phyloP scores from a whole-genome alignment of 2,888 invertebrate genomes.

The Zonitis immaculata region DNA sequence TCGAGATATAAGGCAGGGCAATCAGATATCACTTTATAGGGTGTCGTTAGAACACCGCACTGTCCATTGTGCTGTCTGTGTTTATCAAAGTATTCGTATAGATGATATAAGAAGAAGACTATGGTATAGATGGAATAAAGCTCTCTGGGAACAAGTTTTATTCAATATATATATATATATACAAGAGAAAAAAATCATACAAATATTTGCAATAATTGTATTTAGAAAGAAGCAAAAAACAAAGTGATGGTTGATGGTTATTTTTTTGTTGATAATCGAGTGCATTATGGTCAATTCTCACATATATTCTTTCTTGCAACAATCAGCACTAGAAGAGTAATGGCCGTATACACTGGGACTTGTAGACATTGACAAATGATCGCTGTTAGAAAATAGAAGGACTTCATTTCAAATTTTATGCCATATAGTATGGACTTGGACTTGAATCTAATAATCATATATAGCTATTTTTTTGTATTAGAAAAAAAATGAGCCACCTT shows the following conservation, averaged over 20 bases:
- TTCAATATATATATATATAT: too few species aligned
- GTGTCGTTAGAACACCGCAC: conserved; percentile 48
- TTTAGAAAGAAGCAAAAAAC: too few species aligned
- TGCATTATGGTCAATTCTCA: conserved; percentile 25
- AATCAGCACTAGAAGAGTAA: conserved; percentile 44
- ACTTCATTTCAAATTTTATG: too few species aligned
- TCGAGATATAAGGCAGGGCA: conserved; percentile 44
- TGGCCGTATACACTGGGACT: conserved; percentile 39
- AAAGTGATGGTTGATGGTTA: too few species aligned
- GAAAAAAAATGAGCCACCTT: too few species aligned
- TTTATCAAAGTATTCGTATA: conserved; percentile 44
- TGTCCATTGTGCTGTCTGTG: conserved; percentile 47
- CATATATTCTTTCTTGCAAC: conserved; percentile 42
- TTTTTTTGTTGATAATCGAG: too few species aligned
- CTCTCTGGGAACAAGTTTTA: conserved; percentile 40
- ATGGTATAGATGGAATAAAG: too few species aligned
- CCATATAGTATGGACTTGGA: too few species aligned
- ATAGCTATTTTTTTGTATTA: background rate
- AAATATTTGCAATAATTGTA: too few species aligned
- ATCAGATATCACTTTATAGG: conserved; percentile 45
- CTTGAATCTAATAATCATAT: too few species aligned
- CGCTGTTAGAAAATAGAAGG: conserved; percentile 43
- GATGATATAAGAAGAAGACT: conserved; percentile 44
- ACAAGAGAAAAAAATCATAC: too few species aligned
- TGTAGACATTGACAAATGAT: conserved; percentile 43